These are phyloP conservation scores for Euplexia lucipara DNA, from an alignment of 2,888 invertebrate species.

Conservation along the genomic window DNA sequence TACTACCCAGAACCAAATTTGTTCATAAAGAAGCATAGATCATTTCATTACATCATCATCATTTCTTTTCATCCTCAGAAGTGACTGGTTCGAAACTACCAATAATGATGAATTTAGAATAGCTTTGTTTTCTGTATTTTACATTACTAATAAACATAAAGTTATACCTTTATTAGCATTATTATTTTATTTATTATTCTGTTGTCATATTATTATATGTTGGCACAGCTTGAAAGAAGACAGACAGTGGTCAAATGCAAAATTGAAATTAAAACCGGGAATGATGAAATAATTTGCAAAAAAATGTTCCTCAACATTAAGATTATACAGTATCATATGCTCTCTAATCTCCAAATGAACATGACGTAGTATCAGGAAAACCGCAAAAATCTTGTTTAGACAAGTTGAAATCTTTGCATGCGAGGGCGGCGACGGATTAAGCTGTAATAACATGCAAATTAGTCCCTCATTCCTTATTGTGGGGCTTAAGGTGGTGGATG, in stretches of 20 bases:
- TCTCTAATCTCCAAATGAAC: constrained; percentile 29
- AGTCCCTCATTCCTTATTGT: constrained; percentile 74
- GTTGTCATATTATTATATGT: background rate
- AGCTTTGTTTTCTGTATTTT: too few relatives aligned
- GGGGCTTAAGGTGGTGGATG: constrained; percentile 58
- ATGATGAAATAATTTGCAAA: background rate
- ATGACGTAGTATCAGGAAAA: constrained; percentile 42
- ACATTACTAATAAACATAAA: too few relatives aligned
- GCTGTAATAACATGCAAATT: constrained; percentile 85
- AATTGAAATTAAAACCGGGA: background rate
- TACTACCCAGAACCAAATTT: too few relatives aligned
- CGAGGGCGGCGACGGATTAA: constrained; percentile 76
- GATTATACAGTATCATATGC: constrained; percentile 17
- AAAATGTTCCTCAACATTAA: background rate
- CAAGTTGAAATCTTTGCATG: constrained; percentile 70
- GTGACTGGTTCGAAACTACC: too few relatives aligned
- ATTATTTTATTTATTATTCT: too few relatives aligned
- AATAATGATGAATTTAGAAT: too few relatives aligned
- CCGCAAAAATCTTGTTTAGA: constrained; percentile 74
- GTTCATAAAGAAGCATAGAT: too few relatives aligned
- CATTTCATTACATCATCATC: too few relatives aligned
- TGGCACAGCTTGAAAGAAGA: background rate
- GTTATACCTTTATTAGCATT: too few relatives aligned
- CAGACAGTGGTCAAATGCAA: background rate
- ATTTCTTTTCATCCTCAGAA: too few relatives aligned